Evolutionary conservation across 1,140 invertebrate species (phyloP), one percentile per base, ranked within the genome.

Genomic region (Homarus americanus): DNA sequence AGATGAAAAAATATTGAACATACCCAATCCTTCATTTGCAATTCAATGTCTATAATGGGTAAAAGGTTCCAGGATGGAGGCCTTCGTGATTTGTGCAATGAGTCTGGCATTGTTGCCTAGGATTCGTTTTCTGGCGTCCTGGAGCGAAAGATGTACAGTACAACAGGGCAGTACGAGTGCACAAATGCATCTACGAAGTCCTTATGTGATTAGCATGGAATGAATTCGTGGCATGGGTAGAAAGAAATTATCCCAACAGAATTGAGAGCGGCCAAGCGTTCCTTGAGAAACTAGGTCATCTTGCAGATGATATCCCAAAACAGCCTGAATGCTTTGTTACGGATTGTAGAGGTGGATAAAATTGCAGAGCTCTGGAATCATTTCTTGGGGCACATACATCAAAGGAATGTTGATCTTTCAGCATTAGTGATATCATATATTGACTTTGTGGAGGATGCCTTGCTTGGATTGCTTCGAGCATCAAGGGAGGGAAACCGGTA

Each of bases 31-130:
- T n/a, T n/a, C 41, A 82, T 49, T 41, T 82, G 78, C n/a, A 82
- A 82, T 44, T 24, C 41, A n/a, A 24, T 28, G 78, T 24, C 44
- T 28, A 20, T 82, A 24, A 12, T 82, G n/a, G 41, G 15, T 24
- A 49, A 82, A 53, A 82, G 78, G 41, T 53, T 82, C 9, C 40
- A 49, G n/a, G 49, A 82, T 82, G 3, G 5, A 28, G 78, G 44
- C 78, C 34, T 49, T 28, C 15, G 44, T 44, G 78, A 53, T n/a
- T n/a, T 82, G 2, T 82, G 78, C 49, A 82, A 5, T 12, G 78
- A 82, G 49, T 49, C 78, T 44, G 78, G 78, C 28, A 28, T 49
- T 44, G 20, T 82, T 49, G 41, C 17, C 40, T 36, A 82, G 36
- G 75, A 34, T 76, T 76, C 0, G 36, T 20, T 32, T 9, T 28